These are phyloP conservation scores for Anagrus nilaparvatae DNA, from an alignment of 1,140 invertebrate genomes.

Conservation along the genomic window DNA sequence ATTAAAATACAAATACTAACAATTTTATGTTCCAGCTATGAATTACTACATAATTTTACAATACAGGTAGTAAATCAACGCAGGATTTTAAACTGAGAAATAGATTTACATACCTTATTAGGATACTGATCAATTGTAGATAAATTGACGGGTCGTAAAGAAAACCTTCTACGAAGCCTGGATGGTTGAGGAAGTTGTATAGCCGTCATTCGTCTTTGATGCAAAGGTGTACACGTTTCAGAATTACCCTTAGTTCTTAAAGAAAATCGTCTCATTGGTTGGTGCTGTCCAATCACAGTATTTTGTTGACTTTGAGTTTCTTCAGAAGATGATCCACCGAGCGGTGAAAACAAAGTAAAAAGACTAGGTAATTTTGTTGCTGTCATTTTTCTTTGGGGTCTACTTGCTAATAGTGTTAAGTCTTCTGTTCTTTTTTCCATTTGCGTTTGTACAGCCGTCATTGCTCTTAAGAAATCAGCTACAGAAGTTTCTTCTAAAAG, in stretches of 20 bases:
- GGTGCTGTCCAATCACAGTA: conserved; percentile 18
- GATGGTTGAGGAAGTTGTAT: background rate
- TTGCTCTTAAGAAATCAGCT: conserved; percentile 59
- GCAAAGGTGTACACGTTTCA: conserved; percentile 19
- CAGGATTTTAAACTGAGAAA: no score
- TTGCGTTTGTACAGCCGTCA: conserved; percentile 50
- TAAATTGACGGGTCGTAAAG: conserved; percentile 36
- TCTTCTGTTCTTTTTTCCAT: conserved; percentile 30
- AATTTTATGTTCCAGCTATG: no score
- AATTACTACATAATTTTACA: no score
- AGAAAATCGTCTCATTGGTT: conserved; percentile 23
- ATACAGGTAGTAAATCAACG: no score
- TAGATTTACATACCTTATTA: no score
- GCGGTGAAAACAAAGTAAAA: conserved; percentile 33
- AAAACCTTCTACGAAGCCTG: conserved; percentile 32
- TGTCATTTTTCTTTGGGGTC: conserved; percentile 41
- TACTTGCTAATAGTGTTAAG: conserved; percentile 18
- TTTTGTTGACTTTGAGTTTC: conserved; percentile 27
- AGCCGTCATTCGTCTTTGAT: conserved; percentile 18
- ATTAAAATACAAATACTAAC: no score
- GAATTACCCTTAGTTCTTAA: conserved; percentile 26
- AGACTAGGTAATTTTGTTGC: conserved; percentile 40
- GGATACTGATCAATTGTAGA: no score
- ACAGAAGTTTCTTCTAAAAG: conserved; percentile 66
- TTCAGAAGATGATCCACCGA: conserved; percentile 10